Conservation (phyloP, 2,113 vertebrate species). For the Ardeotis arabs region DNA sequence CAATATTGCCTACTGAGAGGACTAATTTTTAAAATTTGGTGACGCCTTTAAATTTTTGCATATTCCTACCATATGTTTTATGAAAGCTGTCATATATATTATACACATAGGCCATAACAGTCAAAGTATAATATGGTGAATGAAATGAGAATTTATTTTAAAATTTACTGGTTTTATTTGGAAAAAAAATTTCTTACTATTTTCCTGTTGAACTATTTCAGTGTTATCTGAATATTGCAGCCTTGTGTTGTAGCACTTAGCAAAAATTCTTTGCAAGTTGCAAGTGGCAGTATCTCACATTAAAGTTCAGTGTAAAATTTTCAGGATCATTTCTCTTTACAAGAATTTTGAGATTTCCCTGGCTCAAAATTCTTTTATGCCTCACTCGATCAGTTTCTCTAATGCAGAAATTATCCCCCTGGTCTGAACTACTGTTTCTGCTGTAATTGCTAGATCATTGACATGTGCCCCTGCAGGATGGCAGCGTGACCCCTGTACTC, state of each 20-base stretch:
- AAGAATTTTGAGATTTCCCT: constrained; percentile 21
- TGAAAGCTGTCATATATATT: background rate
- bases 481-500: background rate
- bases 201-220: background rate
- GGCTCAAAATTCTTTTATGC: background rate
- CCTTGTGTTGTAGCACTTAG: background rate
- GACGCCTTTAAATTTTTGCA: background rate
- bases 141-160: background rate
- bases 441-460: constrained; percentile 56
- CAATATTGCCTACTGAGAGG: background rate
- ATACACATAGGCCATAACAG: background rate
- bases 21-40: background rate
- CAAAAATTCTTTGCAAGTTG: background rate
- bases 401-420: constrained; percentile 31
- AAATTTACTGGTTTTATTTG: background rate
- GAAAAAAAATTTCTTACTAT: background rate
- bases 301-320: constrained; percentile 32
- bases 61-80: background rate
- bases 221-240: background rate
- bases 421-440: constrained; percentile 14
- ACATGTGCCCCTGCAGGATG: background rate
- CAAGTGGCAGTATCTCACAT: background rate
- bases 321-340: constrained; percentile 32
- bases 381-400: constrained; percentile 10
- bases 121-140: background rate